Conservation (phyloP, 2,113 vertebrate genomes). For the Dasyurus viverrinus region DNA sequence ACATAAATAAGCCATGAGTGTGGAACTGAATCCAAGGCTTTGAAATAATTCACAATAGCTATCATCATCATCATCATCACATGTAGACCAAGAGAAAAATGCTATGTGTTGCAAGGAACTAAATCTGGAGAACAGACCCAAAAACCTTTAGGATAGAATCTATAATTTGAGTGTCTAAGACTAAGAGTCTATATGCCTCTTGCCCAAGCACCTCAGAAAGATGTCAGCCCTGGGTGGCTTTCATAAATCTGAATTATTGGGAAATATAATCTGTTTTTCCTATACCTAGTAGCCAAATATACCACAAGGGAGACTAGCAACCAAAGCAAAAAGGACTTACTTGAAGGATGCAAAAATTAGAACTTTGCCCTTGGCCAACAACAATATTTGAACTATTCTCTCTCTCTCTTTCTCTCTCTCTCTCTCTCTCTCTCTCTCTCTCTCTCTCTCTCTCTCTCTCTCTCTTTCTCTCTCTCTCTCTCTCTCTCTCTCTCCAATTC, state of each 20-base stretch:
- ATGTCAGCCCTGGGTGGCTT: background rate
- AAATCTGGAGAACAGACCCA: background rate
- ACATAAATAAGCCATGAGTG: background rate
- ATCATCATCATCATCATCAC: background rate
- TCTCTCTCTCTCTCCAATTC: background rate
- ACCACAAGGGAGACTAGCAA: rapidly evolving
- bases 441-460: background rate
- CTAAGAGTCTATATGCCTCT: background rate
- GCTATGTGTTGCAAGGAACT: background rate
- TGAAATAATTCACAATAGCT: background rate
- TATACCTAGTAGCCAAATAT: slow-evolving; percentile 39
- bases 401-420: background rate
- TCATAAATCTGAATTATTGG: background rate
- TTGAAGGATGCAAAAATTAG: background rate
- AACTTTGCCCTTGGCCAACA: slow-evolving; percentile 6
- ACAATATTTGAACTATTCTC: slow-evolving; percentile 38
- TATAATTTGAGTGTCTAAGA: background rate
- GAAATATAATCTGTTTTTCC: background rate
- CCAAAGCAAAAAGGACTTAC: background rate
- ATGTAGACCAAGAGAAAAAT: background rate
- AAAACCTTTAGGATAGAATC: background rate
- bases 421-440: background rate
- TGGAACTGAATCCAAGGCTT: background rate
- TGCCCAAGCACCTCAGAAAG: background rate
- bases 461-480: background rate